Base-by-base conservation (phyloP, 2,797 vertebrate genomes). In the Rhabdomys pumilio region DNA sequence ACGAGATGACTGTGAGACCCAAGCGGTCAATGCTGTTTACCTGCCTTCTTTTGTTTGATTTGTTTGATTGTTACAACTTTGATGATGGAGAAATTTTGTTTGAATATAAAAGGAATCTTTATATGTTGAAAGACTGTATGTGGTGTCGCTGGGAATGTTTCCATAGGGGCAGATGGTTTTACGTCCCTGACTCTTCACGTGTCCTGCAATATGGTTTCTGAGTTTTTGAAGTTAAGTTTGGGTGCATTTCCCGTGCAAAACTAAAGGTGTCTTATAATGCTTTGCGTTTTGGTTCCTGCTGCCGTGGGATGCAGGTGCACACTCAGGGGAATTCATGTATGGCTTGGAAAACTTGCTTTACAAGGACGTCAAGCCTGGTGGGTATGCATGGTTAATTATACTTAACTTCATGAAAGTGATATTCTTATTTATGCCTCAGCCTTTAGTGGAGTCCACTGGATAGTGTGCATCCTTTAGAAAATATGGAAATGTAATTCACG, bases 341-440 rank as follows among this genome's bases (percentile, higher is more conserved):
- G 98, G 99, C 98, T 98, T 99, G 99, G 99, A 99, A 98, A 99
- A 90, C 94, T 98, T 99, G 98, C 98, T 99, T 98, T 99, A 99
- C 99, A 99, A 99, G 99, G 99, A 99, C 76, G 38, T 98, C 87
- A 98, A 98, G 92, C 98, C 98, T 93, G 99, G 99, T 99, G 99
- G 97, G 99, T 99, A 99, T 98, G 98, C 98, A 96, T 97, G 97
- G 59, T 98, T 98, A 53, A 57, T 94, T 97, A 67, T 82, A 76
- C 92, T 87, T n/a, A 34, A 15, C 65, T 84, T 7, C 75, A n/a
- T 76, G n/a, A 57, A 44, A 69, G 12, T 26, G 31, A 50, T 85
- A 31, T 85, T 96, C 4, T 81, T 89, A 85, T 31, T 17, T 4
- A 57, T 93, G 63, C 61, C 73, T 95, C 53, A 93, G 61, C 65